Percentiles rank a stretch among this genome's conserved stretches.
These are phyloP conservation scores for Labeo calbasu DNA, from an alignment of 2,797 vertebrate species.

Conservation along the genomic window DNA sequence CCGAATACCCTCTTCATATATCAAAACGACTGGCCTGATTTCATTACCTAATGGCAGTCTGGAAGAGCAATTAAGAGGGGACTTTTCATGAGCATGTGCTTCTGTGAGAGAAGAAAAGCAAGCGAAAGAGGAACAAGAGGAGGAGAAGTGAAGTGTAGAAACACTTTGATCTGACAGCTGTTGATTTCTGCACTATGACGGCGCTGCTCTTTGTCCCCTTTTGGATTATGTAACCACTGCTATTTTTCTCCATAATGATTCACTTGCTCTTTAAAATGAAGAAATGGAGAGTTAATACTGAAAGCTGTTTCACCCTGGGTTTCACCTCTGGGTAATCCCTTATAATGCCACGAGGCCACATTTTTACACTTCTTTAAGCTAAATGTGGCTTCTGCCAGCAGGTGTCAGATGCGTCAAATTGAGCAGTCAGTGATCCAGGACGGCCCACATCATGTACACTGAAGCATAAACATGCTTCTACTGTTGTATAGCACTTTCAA, in stretches of 20 bases:
- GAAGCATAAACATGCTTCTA: neutral
- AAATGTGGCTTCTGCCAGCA: neutral
- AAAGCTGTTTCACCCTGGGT: neutral
- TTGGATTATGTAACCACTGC: neutral
- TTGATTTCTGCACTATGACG: neutral
- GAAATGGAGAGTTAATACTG: neutral
- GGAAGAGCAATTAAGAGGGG: neutral
- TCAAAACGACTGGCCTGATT: conserved; percentile 19
- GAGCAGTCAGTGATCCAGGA: neutral
- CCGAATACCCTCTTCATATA: neutral
- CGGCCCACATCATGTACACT: neutral
- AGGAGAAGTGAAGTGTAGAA: conserved; percentile 17
- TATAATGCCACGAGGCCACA: neutral
- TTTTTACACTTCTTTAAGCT: neutral
- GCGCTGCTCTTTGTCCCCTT: neutral
- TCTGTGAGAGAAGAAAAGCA: neutral
- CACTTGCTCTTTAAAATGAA: neutral
- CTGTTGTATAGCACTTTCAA: neutral
- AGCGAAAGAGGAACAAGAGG: conserved; percentile 26
- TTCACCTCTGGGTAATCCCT: neutral
- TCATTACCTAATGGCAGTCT: conserved; percentile 4
- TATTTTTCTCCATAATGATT: neutral
- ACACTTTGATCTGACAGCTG: conserved; percentile 19
- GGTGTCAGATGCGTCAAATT: neutral
- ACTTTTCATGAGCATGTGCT: neutral